Evolutionary conservation across 2,797 vertebrate genomes (phyloP).

Genomic region (Alfaro cultratus): DNA sequence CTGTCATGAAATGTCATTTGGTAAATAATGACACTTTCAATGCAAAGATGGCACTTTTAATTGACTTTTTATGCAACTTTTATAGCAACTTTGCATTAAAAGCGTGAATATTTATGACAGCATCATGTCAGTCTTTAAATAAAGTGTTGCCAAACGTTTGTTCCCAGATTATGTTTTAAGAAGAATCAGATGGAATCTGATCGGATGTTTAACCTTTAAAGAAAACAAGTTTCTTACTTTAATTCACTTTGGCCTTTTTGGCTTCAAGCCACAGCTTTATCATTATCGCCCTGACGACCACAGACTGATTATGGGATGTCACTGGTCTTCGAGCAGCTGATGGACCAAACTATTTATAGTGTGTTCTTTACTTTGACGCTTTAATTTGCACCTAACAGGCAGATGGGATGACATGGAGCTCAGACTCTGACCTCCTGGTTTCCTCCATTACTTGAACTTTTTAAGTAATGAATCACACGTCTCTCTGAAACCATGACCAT

Average conservation of each 20-base stretch:
- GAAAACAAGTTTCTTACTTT: background rate
- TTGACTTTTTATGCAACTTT: too few species aligned
- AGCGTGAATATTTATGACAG: too few species aligned
- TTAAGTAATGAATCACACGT: background rate
- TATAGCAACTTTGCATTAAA: too few species aligned
- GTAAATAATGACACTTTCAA: too few species aligned
- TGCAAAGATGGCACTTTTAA: too few species aligned
- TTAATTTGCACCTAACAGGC: slow-evolving; percentile 43
- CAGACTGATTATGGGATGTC: slow-evolving; percentile 67
- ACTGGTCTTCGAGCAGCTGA: slow-evolving; percentile 38
- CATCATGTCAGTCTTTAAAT: too few species aligned
- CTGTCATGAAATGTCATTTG: too few species aligned
- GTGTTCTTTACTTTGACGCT: slow-evolving; percentile 38
- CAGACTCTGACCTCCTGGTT: too few species aligned
- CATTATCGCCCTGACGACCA: slow-evolving; percentile 48
- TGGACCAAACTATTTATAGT: slow-evolving; percentile 65
- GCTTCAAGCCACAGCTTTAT: slow-evolving; percentile 35
- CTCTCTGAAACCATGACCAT: background rate
- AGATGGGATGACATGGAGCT: slow-evolving; percentile 15
- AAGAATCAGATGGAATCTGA: background rate
- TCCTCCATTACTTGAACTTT: too few species aligned
- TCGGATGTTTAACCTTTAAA: background rate
- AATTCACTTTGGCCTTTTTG: background rate
- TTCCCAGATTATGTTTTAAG: background rate
- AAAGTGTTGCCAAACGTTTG: too few species aligned